Percentiles rank a stretch among this genome's conserved stretches.
Evolutionary conservation across 2,113 vertebrate genomes (phyloP).

Genomic region (Oncorhynchus kisutch): DNA sequence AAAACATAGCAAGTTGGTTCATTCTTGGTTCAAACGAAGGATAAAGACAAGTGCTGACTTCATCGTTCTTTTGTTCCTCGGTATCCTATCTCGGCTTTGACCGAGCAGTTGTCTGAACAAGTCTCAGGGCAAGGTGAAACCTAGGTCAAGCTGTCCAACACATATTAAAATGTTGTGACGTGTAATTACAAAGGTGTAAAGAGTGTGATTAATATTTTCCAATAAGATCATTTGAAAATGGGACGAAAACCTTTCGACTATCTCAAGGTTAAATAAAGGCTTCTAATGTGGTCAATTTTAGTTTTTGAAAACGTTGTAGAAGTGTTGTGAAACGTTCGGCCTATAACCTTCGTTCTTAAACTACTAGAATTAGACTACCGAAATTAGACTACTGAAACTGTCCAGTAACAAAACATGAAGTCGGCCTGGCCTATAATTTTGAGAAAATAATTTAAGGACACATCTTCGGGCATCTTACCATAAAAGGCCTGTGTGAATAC

Average conservation of each 20-base stretch:
- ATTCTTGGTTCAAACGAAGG: conserved; percentile 29
- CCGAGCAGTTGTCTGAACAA: conserved; percentile 85
- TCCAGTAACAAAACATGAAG: not conserved
- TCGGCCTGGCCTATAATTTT: no score
- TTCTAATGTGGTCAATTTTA: no score
- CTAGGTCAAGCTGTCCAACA: conserved; percentile 95
- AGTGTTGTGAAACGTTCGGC: not conserved
- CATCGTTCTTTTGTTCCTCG: conserved; percentile 93
- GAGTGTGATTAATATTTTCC: not conserved
- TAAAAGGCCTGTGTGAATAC: not conserved
- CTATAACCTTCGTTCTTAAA: not conserved
- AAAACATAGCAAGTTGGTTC: conserved; percentile 16
- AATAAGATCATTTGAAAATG: not conserved
- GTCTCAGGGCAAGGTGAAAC: conserved; percentile 91
- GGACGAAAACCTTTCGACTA: no score
- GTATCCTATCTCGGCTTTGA: conserved; percentile 93
- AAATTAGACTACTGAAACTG: not conserved
- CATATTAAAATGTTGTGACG: conserved; percentile 79
- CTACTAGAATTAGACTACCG: no score
- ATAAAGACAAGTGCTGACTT: conserved; percentile 84
- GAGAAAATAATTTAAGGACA: not conserved
- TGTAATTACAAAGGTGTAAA: not conserved
- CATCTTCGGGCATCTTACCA: not conserved
- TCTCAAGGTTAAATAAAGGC: no score
- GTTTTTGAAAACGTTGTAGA: no score